Evolutionary conservation across 2,888 invertebrate genomes (phyloP), one percentile per base, ranked within the genome.

Genomic region (Aethes cnicana): DNA sequence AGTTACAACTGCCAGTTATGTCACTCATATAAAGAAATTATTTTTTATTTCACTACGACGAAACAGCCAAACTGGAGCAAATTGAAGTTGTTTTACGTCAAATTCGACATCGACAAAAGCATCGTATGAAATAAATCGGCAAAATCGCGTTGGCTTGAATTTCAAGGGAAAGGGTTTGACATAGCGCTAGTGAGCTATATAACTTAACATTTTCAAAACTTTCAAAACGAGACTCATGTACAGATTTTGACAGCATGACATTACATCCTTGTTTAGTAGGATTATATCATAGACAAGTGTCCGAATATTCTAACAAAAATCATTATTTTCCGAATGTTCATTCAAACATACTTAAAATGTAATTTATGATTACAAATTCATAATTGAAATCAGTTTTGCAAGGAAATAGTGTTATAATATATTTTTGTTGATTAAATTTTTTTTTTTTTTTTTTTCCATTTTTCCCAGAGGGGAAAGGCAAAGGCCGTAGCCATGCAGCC

Each of bases 81-180:
- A 72, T 76, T 74, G 75, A 77, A 84, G 74, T 78, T 81, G 82
- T 74, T 83, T 82, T 80, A 84, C 76, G 84, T 86, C 83, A 86
- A 85, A 78, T 68, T 77, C 70, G 74, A 76, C 77, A 72, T 52
- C 52, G 52, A 52, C 52, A 77, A 81, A 83, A 78, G 84, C 84
- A 83, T 83, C 83, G 68, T 72, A 67, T 54, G 56, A 74, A 21
- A 55, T 69, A 57, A 56, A 62, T 35, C 62, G 62, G 60, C 41
- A 14, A 20, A 56, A 58, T 26, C 48, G 2, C 6, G 33, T 7
- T 8, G 26, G 17, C 14, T 9, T 9, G 33, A 12, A 17, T 16
- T 33, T 33, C 9, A 12, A 16, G 6, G 18, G 8, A 33, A 8
- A 7, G 18, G 20, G 23, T 18, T 35, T 39, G 41, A 20, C 37